phyloP scores from a whole-genome alignment of 2,797 vertebrate genomes.

The Phyllotis vaccarum region DNA sequence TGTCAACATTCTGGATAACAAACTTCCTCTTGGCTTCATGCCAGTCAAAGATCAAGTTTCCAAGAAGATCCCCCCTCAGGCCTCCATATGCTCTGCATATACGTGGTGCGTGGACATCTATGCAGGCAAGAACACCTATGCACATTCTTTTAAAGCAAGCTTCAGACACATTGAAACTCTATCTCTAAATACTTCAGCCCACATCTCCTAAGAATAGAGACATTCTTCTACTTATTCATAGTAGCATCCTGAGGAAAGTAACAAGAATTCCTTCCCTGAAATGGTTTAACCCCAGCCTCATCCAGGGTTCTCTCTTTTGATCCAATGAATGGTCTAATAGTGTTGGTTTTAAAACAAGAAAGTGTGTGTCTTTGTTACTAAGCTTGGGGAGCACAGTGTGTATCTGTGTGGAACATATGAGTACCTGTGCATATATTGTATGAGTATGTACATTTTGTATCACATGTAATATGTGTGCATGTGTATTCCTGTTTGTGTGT shows the following conservation, averaged over 20 bases:
- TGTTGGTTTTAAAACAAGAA: slow-evolving; percentile 30
- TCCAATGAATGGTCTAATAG: neutral
- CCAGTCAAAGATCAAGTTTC: neutral
- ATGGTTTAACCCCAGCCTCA: neutral
- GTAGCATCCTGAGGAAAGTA: slow-evolving; percentile 16
- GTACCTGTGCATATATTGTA: neutral
- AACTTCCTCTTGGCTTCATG: neutral
- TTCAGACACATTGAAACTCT: neutral
- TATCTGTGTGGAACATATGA: neutral
- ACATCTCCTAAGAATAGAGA: neutral
- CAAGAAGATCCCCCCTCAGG: neutral
- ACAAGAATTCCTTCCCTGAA: slow-evolving; percentile 32
- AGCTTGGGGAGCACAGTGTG: neutral
- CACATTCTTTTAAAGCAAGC: neutral
- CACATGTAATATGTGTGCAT: neutral
- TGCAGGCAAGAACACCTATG: neutral
- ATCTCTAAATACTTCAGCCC: neutral
- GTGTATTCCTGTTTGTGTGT: neutral
- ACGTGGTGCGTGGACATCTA: neutral
- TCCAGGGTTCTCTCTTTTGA: slow-evolving; percentile 1
- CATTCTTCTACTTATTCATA: neutral
- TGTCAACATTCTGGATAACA: neutral
- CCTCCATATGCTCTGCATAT: neutral
- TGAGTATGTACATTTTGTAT: neutral
- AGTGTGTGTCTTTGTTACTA: neutral